Percentiles rank a stretch among this genome's conserved stretches.
Conservation (phyloP, 2,888 invertebrate genomes). For the Napeogenes sylphis region DNA sequence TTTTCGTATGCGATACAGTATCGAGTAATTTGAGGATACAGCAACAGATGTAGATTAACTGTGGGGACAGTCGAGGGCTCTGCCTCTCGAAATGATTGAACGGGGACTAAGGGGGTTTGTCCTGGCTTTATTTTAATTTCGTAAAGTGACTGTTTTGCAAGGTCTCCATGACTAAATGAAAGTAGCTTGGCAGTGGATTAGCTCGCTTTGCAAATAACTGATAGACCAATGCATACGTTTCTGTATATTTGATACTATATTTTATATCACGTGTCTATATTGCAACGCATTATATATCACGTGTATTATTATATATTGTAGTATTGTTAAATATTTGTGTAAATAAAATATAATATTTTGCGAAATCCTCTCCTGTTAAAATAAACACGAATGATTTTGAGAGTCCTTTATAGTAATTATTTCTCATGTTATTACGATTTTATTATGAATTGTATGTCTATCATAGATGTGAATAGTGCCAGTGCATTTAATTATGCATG, state of each 20-base stretch:
- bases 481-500: slow-evolving; percentile 27
- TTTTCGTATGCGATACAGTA: slow-evolving; percentile 36
- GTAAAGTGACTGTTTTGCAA: slow-evolving; percentile 74
- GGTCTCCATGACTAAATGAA: slow-evolving; percentile 54
- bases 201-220: slow-evolving; percentile 32
- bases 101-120: slow-evolving; percentile 70
- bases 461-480: slow-evolving; percentile 11
- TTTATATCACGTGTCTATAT: slow-evolving; percentile 11
- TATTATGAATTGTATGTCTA: slow-evolving; percentile 6
- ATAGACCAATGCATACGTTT: slow-evolving; percentile 27
- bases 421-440: not conserved
- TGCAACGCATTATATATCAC: slow-evolving; percentile 12
- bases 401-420: too few relatives aligned
- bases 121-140: slow-evolving; percentile 73
- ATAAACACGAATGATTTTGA: too few relatives aligned
- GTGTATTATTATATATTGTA: not conserved
- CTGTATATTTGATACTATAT: slow-evolving; percentile 16
- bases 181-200: slow-evolving; percentile 44
- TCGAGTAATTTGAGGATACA: slow-evolving; percentile 47
- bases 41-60: slow-evolving; percentile 50
- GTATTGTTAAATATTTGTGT: too few relatives aligned
- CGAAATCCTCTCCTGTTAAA: too few relatives aligned
- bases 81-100: slow-evolving; percentile 74
- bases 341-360: too few relatives aligned
- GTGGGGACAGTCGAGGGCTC: slow-evolving; percentile 61